phyloP scores from a whole-genome alignment of 2,113 vertebrate species.

The Brachirus orientalis region DNA sequence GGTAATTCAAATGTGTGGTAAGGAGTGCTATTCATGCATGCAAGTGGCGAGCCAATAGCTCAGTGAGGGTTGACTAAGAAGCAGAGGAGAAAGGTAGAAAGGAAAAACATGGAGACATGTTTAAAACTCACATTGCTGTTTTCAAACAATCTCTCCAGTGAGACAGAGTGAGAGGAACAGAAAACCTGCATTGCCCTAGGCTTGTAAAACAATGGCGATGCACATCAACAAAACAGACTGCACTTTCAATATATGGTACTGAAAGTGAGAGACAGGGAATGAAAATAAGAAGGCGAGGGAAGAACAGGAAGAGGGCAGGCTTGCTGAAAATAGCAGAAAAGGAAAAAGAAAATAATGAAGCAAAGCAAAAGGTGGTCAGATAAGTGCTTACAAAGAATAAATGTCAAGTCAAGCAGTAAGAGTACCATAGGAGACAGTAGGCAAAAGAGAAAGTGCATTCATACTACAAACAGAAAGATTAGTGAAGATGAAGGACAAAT shows the following conservation, averaged over 20 bases:
- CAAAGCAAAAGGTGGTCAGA: slow-evolving; percentile 68
- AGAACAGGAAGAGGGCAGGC: slow-evolving; percentile 50
- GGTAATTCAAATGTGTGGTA: not conserved
- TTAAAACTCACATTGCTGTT: slow-evolving; percentile 48
- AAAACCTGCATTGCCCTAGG: slow-evolving; percentile 61
- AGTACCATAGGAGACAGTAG: slow-evolving; percentile 32
- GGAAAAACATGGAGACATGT: slow-evolving; percentile 16
- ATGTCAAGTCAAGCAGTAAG: slow-evolving; percentile 61
- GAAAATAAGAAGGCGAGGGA: slow-evolving; percentile 52
- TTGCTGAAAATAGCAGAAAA: slow-evolving; percentile 50
- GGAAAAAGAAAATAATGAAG: slow-evolving; percentile 69
- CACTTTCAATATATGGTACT: slow-evolving; percentile 61
- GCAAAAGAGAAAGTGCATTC: slow-evolving; percentile 37
- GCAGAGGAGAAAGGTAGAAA: not conserved
- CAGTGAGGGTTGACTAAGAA: slow-evolving; percentile 7
- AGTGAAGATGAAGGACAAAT: slow-evolving; percentile 26
- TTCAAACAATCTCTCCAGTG: slow-evolving; percentile 60
- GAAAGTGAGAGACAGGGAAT: slow-evolving; percentile 32
- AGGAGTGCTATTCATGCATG: not conserved
- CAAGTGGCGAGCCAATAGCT: slow-evolving; percentile 25
- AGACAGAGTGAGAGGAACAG: slow-evolving; percentile 52
- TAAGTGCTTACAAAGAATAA: slow-evolving; percentile 62
- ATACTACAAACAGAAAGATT: slow-evolving; percentile 40
- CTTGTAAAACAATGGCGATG: slow-evolving; percentile 60
- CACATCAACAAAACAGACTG: slow-evolving; percentile 50